Evolutionary conservation across 2,797 vertebrate genomes (phyloP).

Genomic region (Atherinosoma microstoma): DNA sequence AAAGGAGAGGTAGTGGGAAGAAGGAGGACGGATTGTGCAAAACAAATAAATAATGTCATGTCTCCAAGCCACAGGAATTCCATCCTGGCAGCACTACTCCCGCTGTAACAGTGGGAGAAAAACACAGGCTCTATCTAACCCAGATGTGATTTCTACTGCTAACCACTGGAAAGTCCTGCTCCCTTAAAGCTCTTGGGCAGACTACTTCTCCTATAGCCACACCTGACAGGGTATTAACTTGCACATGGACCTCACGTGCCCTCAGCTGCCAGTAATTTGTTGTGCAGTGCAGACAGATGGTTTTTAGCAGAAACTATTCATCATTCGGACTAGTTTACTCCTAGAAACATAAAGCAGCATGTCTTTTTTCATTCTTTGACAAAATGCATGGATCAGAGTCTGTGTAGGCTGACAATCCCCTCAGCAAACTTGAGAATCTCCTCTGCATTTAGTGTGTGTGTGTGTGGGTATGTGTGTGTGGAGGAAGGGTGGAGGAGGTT

Average conservation of each 20-base stretch:
- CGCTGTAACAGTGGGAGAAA: slow-evolving; percentile 86
- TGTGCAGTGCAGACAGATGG: slow-evolving; percentile 44
- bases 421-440: slow-evolving; percentile 20
- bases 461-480: slow-evolving; percentile 43
- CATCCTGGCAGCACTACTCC: slow-evolving; percentile 85
- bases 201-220: slow-evolving; percentile 62
- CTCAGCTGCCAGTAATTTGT: slow-evolving; percentile 67
- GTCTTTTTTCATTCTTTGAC: not conserved
- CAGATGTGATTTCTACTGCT: slow-evolving; percentile 88
- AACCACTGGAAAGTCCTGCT: slow-evolving; percentile 76
- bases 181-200: slow-evolving; percentile 61
- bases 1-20: slow-evolving; percentile 78
- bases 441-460: slow-evolving; percentile 33
- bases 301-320: not conserved
- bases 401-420: not conserved
- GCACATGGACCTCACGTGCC: slow-evolving; percentile 65
- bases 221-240: slow-evolving; percentile 75
- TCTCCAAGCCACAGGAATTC: slow-evolving; percentile 93
- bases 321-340: too few species aligned
- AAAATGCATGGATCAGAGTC: not conserved
- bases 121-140: slow-evolving; percentile 89
- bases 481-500: slow-evolving; percentile 53
- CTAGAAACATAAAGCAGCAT: too few species aligned
- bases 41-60: slow-evolving; percentile 92
- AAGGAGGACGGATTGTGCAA: slow-evolving; percentile 82